These are phyloP conservation scores for Drosophila busckii DNA, from an alignment of 1,140 invertebrate species.

Conservation along the genomic window DNA sequence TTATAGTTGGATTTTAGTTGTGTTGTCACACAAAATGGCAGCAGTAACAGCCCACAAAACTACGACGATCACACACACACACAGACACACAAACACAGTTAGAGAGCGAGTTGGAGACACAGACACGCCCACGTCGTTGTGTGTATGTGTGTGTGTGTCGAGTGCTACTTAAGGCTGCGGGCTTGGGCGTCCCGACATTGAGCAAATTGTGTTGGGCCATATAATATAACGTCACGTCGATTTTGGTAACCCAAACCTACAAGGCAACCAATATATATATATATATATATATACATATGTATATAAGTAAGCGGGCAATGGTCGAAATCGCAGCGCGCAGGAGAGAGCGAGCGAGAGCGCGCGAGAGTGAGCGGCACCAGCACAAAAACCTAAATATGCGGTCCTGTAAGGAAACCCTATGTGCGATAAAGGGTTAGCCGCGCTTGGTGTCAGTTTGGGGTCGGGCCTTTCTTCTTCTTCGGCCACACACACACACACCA, in stretches of 20 bases:
- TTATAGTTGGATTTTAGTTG: constrained; percentile 43
- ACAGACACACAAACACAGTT: constrained; percentile 21
- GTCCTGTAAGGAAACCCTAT: constrained; percentile 79
- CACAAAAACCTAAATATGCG: constrained; percentile 79
- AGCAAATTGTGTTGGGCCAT: constrained; percentile 76
- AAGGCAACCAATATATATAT: constrained; percentile 18
- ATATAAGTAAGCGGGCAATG: constrained; percentile 30
- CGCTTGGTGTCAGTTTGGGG: constrained; percentile 78
- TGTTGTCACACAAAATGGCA: constrained; percentile 67
- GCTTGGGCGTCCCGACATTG: constrained; percentile 45
- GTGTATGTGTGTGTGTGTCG: too few species aligned
- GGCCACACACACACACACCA: too few species aligned
- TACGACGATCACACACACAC: constrained; percentile 36
- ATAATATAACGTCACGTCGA: constrained; percentile 76
- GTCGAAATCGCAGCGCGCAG: constrained; percentile 8
- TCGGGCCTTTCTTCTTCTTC: constrained; percentile 75
- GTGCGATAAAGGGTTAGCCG: constrained; percentile 79
- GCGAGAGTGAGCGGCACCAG: constrained; percentile 49
- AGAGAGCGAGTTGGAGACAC: constrained; percentile 2
- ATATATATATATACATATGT: constrained; percentile 20
- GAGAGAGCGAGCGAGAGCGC: constrained; percentile 20
- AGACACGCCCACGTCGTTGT: constrained; percentile 62
- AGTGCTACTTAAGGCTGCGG: constrained; percentile 59
- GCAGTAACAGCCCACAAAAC: constrained; percentile 67
- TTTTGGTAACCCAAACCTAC: constrained; percentile 69